A percentile compares a stretch with the other conserved stretches of the same genome.
Conservation (phyloP, 2,888 invertebrate genomes). For the Neelides folsomi region DNA sequence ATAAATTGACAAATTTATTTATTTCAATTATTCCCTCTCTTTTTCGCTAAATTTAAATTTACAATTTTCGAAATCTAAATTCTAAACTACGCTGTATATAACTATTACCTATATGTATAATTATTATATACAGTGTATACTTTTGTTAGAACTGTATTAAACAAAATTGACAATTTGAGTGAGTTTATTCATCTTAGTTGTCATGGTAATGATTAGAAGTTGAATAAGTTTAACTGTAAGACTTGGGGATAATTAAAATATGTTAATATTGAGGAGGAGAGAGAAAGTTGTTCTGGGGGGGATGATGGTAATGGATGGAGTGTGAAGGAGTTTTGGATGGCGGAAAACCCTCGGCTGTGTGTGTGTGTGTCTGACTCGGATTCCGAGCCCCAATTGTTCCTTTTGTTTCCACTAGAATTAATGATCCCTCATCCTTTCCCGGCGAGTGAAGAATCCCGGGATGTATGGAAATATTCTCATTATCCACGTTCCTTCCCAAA, state of each 20-base stretch:
- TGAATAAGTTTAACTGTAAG: neutral
- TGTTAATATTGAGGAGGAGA: neutral
- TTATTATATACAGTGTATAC: no score
- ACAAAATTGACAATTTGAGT: no score
- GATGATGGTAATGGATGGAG: neutral
- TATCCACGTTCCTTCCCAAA: no score
- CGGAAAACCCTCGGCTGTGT: neutral
- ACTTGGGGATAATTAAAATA: neutral
- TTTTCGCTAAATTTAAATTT: no score
- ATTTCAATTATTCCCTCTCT: constrained; percentile 10
- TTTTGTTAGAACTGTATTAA: no score
- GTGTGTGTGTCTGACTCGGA: neutral
- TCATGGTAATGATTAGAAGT: neutral
- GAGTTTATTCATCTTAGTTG: neutral
- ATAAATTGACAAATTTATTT: constrained; percentile 15
- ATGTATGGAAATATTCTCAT: no score
- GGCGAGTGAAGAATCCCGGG: no score
- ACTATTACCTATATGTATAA: no score
- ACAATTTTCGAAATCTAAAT: no score
- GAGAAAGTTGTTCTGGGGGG: no score
- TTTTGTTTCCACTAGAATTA: constrained; percentile 28
- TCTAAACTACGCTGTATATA: no score
- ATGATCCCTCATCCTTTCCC: constrained; percentile 13
- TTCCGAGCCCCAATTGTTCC: constrained; percentile 15
- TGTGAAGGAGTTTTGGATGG: neutral